Conservation (phyloP, 2,888 invertebrate species). For the Agonum fuliginosum region DNA sequence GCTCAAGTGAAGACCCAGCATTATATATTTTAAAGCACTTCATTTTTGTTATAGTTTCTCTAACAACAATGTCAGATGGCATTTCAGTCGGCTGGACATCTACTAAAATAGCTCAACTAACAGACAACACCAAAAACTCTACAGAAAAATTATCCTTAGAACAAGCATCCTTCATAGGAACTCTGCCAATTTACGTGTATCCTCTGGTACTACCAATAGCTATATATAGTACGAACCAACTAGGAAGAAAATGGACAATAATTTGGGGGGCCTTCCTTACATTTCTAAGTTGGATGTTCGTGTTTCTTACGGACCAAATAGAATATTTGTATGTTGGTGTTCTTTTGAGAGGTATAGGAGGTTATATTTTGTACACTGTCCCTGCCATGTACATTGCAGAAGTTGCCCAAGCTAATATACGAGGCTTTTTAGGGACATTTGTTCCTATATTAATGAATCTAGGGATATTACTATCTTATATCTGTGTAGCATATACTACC, state of each 20-base stretch:
- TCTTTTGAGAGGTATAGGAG: constrained; percentile 2
- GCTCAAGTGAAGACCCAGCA: too few species aligned
- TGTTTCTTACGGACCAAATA: neutral
- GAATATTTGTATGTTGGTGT: constrained; percentile 2
- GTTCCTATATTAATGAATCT: constrained; percentile 36
- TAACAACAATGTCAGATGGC: constrained; percentile 34
- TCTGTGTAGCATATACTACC: neutral
- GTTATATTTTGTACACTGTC: constrained; percentile 16
- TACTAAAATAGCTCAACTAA: constrained; percentile 9
- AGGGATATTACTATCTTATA: constrained; percentile 37
- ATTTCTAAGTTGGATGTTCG: neutral
- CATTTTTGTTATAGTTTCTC: constrained; percentile 13
- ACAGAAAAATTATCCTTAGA: constrained; percentile 23
- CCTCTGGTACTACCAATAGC: neutral
- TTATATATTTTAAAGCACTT: too few species aligned
- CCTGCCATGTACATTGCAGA: constrained; percentile 21
- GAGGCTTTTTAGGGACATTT: constrained; percentile 36
- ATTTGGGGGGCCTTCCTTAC: neutral
- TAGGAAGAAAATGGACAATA: constrained; percentile 46
- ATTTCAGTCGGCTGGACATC: constrained; percentile 36
- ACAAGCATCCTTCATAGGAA: constrained; percentile 38
- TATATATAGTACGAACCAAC: constrained; percentile 12
- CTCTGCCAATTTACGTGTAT: constrained; percentile 12
- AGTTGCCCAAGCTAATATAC: constrained; percentile 16
- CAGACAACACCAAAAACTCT: neutral